A percentile compares a stretch with the other conserved stretches of the same genome.
Conservation (phyloP, 2,888 invertebrate genomes). For the Phortica okadai region DNA sequence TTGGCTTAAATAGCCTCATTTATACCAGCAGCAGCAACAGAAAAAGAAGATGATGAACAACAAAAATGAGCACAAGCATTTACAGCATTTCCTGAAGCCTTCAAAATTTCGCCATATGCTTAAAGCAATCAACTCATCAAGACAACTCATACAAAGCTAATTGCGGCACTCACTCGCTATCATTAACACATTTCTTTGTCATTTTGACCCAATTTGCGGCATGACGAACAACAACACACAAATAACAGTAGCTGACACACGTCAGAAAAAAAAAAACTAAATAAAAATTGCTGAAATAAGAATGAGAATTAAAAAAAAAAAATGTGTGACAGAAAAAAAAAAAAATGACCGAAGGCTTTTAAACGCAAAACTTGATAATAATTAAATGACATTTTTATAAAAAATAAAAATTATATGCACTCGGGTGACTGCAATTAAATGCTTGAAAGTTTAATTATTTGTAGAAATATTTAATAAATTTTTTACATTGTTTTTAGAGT, state of each 20-base stretch:
- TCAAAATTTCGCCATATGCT: neutral
- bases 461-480: neutral
- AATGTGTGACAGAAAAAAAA: neutral
- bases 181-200: slow-evolving; percentile 67
- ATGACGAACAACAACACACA: neutral
- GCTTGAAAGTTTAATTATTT: neutral
- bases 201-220: slow-evolving; percentile 45
- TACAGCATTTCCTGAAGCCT: slow-evolving; percentile 13
- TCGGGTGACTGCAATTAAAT: slow-evolving; percentile 1
- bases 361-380: neutral
- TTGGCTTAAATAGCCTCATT: too few relatives aligned
- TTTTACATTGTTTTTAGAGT: neutral
- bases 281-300: neutral
- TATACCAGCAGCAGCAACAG: too few relatives aligned
- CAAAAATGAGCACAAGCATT: slow-evolving; percentile 6
- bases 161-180: slow-evolving; percentile 35
- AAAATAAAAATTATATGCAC: neutral
- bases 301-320: neutral
- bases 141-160: neutral
- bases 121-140: neutral
- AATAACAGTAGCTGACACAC: neutral
- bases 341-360: neutral
- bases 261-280: neutral
- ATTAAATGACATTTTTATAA: neutral
- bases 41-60: too few relatives aligned